Evolutionary conservation across 2,797 vertebrate genomes (phyloP).

Genomic region (Bucorvus abyssinicus): DNA sequence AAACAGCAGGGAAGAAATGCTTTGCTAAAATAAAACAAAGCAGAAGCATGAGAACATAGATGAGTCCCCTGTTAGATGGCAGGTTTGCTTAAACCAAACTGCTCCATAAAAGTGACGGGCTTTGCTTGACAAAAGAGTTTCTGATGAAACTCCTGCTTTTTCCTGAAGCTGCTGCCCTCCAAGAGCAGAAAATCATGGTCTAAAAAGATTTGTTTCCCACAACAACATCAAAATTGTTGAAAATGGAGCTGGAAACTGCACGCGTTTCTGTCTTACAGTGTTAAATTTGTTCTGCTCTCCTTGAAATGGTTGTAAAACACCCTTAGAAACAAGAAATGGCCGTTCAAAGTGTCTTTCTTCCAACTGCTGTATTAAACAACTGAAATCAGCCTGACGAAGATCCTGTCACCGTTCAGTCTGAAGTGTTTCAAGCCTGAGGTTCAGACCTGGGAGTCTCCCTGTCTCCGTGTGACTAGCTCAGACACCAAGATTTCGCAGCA

Average conservation of each 20-base stretch:
- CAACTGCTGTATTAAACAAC: neutral
- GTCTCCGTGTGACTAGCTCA: neutral
- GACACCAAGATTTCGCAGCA: neutral
- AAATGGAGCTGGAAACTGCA: neutral
- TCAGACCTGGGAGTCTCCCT: neutral
- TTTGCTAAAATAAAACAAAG: slow-evolving; percentile 64
- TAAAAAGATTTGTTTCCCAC: neutral
- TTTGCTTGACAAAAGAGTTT: neutral
- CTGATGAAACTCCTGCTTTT: neutral
- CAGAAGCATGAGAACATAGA: slow-evolving; percentile 49
- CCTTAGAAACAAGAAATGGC: neutral
- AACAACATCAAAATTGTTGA: neutral
- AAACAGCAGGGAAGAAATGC: slow-evolving; percentile 71
- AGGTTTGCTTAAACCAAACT: slow-evolving; percentile 56
- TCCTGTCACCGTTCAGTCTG: neutral
- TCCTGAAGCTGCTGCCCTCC: neutral
- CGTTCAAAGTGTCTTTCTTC: neutral
- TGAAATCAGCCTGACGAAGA: neutral
- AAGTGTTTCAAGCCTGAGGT: neutral
- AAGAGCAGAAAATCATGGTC: neutral
- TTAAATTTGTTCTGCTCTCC: neutral
- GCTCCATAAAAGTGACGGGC: neutral
- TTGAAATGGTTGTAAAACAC: neutral
- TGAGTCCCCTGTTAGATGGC: neutral
- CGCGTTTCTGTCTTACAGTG: fast-evolving